Evolutionary conservation across 2,113 vertebrate genomes (phyloP), one percentile per base, ranked within the genome.

Genomic region (Chinchilla lanigera): DNA sequence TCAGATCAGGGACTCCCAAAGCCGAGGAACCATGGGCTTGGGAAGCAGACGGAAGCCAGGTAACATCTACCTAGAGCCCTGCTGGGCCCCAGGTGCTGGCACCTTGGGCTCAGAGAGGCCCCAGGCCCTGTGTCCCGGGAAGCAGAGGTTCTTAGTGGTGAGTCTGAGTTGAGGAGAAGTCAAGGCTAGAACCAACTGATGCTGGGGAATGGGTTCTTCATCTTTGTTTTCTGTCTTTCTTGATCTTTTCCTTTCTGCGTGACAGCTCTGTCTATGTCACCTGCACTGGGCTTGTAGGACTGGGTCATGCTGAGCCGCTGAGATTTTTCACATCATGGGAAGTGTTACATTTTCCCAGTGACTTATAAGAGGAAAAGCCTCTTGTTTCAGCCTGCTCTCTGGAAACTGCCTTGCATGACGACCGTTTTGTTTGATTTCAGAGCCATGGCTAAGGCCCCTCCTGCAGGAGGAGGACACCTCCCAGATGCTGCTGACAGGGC

Each of bases 391-490:
- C 4, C 38, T 10, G 30, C 93, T 89, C 95, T 67, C 73, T 58
- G 14, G 82, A 82, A 61, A 84, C n/a, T 3, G 28, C 41, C n/a
- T 38, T 83, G 52, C 35, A 35, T 93, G 80, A 92, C 41, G 20
- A 1, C 61, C 82, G 13, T 47, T 98, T 7, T 95, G 11, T 98
- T 96, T 97, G 86, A 35, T 98, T 98, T 73, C 98, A 99, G 99
- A 99, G 98, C 99, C 98, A 97, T 99, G 99, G 98, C 96, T 98
- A 92, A 98, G 98, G 54, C 99, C 99, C n/a, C 99, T 99, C 83
- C 99, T 99, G 97, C 99, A 99, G 97, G 99, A 99, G 98, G 99
- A 99, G 38, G 99, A 99, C 93, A 98, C 96, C 88, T 98, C 98
- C 71, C 99, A 99, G 98, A 99, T 99, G 88, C 97, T 98, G 90